These are phyloP conservation scores for Pharmacophagus antenor DNA, from an alignment of 2,888 invertebrate species.

Conservation along the genomic window DNA sequence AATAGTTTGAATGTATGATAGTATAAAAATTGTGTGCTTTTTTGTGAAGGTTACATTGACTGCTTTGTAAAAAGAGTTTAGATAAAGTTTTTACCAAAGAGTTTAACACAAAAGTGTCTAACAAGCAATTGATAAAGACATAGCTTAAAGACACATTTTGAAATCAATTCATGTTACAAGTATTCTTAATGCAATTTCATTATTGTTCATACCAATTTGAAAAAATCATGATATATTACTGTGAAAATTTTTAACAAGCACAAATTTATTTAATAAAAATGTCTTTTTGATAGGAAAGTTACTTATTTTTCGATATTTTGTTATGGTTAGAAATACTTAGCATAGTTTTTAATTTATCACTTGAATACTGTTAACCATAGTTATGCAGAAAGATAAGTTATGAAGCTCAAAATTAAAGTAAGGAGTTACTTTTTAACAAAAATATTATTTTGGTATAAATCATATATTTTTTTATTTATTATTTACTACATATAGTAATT, in stretches of 20 bases:
- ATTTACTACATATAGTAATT: too few species aligned
- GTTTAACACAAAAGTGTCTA: slow-evolving; percentile 32
- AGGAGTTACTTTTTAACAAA: background rate
- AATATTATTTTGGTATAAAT: background rate
- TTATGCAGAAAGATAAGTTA: background rate
- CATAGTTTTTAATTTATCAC: background rate
- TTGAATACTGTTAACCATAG: background rate
- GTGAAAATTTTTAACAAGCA: slow-evolving; percentile 13
- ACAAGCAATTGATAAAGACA: slow-evolving; percentile 31
- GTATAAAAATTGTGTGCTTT: slow-evolving; percentile 12
- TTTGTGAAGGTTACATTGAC: slow-evolving; percentile 11
- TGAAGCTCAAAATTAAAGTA: background rate
- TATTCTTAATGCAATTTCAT: slow-evolving; percentile 18
- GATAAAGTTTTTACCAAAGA: slow-evolving; percentile 42
- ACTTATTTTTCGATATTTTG: slow-evolving; percentile 19
- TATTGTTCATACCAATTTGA: slow-evolving; percentile 24
- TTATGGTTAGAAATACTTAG: background rate
- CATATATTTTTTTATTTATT: too few species aligned
- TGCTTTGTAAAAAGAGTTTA: slow-evolving; percentile 13
- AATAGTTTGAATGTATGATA: slow-evolving; percentile 47
- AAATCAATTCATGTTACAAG: background rate
- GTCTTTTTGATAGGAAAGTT: background rate
- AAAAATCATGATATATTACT: background rate
- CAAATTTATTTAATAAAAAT: slow-evolving; percentile 20
- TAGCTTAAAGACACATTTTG: background rate